These are phyloP conservation scores for Uropsilus gracilis DNA, from an alignment of 2,113 vertebrate genomes.

Conservation along the genomic window DNA sequence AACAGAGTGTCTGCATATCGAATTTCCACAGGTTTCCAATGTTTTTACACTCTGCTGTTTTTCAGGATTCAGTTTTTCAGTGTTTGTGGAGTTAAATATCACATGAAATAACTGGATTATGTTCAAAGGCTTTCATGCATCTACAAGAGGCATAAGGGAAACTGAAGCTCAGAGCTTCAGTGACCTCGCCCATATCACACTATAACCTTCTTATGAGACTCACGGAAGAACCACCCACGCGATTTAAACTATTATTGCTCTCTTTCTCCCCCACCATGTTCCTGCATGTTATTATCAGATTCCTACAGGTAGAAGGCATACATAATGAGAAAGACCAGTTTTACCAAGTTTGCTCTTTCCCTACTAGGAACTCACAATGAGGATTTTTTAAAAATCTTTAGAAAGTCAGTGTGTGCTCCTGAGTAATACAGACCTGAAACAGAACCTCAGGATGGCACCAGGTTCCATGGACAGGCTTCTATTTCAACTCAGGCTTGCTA, in stretches of 20 bases:
- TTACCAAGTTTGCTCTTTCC: not conserved
- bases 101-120: not conserved
- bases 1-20: not conserved
- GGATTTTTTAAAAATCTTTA: not conserved
- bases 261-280: not conserved
- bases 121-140: not conserved
- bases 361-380: not conserved
- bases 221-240: not conserved
- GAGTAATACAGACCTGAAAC: not conserved
- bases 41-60: not conserved
- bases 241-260: not conserved
- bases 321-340: not conserved
- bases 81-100: conserved; percentile 13
- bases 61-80: not conserved
- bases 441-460: not conserved
- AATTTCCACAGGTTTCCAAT: not conserved
- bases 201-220: not conserved
- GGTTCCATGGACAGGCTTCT: not conserved
- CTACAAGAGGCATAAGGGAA: not conserved
- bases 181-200: not conserved
- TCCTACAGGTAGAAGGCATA: not conserved
- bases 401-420: not conserved
- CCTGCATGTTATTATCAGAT: not conserved
- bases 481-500: not conserved
- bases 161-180: not conserved